phyloP scores from a whole-genome alignment of 2,113 vertebrate genomes.

The Microtus richardsoni region DNA sequence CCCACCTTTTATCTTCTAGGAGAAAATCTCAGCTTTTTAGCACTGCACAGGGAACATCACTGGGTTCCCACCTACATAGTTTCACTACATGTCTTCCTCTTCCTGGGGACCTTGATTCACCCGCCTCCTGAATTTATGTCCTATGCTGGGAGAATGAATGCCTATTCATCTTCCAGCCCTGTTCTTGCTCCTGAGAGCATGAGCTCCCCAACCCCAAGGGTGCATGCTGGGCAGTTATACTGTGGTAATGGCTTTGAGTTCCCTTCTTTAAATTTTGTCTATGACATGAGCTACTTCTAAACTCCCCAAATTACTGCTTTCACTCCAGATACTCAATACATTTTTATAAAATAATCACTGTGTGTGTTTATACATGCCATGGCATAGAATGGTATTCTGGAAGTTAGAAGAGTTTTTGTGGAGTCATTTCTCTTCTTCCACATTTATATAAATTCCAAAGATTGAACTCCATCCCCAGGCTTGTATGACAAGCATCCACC shows the following conservation, averaged over 20 bases:
- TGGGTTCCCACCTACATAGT: neutral
- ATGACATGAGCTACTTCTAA: neutral
- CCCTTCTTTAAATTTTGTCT: too few relatives aligned
- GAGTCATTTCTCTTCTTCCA: neutral
- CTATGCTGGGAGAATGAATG: neutral
- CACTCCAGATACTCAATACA: neutral
- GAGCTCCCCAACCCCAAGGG: neutral
- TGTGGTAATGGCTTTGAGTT: too few relatives aligned
- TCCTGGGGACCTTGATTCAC: neutral
- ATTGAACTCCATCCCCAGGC: neutral
- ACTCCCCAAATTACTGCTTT: neutral
- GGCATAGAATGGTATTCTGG: neutral
- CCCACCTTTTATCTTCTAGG: neutral
- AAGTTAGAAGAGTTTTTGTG: neutral
- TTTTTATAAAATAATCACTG: neutral
- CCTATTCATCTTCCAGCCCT: neutral
- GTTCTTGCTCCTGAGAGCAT: neutral
- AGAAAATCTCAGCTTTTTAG: neutral
- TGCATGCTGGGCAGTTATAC: accelerated
- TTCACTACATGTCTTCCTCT: neutral
- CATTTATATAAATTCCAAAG: neutral
- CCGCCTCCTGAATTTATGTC: neutral
- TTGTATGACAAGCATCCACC: neutral
- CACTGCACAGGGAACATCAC: neutral
- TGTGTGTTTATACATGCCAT: neutral